Evolutionary conservation across 2,113 vertebrate species (phyloP).

Genomic region (Tautogolabrus adspersus): DNA sequence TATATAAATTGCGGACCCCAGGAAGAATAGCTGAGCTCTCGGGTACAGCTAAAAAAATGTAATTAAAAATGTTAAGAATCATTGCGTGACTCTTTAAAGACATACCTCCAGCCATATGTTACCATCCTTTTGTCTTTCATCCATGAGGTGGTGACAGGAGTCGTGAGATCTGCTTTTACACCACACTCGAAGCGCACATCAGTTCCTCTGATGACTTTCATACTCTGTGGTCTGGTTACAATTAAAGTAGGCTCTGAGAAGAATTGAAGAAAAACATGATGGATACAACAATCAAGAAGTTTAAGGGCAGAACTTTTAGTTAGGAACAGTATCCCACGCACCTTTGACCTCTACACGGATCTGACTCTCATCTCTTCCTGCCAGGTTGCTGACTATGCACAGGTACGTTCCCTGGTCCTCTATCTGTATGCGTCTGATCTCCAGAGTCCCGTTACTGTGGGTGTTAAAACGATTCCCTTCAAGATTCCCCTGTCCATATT

Average conservation of each 20-base stretch:
- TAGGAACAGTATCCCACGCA: conserved; percentile 54
- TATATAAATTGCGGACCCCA: no score
- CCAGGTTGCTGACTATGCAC: conserved; percentile 92
- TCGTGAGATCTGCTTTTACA: conserved; percentile 85
- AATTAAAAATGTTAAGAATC: background rate
- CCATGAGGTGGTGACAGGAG: conserved; percentile 89
- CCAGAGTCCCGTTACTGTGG: conserved; percentile 91
- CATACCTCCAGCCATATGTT: conserved; percentile 72
- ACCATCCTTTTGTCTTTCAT: conserved; percentile 88
- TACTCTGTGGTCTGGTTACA: conserved; percentile 88
- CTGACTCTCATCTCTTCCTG: conserved; percentile 92
- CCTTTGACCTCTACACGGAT: conserved; percentile 97
- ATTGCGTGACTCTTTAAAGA: background rate
- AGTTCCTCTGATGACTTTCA: conserved; percentile 86
- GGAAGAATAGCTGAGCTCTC: no score
- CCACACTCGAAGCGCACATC: conserved; percentile 90
- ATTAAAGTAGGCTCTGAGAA: conserved; percentile 92
- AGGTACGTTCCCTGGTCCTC: conserved; percentile 95
- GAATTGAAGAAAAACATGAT: conserved; percentile 13
- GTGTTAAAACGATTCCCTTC: conserved; percentile 92
- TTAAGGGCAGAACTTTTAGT: background rate
- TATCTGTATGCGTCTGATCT: conserved; percentile 87
- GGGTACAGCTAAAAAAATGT: no score
- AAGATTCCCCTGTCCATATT: conserved; percentile 92
- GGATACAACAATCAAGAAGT: background rate